Base-by-base conservation (phyloP, 2,888 invertebrate species). In the Calameuta pallipes region DNA sequence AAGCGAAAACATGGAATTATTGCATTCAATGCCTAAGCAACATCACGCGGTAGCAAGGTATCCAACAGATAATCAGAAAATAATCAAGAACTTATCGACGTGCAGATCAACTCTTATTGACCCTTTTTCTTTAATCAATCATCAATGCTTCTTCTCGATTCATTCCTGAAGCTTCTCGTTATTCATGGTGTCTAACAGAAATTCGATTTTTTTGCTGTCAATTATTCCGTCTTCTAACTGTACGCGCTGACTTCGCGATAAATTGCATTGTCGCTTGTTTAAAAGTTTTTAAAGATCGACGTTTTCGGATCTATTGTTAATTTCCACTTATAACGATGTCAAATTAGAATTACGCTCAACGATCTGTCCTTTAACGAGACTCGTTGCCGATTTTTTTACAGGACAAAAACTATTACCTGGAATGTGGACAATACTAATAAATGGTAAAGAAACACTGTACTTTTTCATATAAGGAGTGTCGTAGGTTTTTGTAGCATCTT, bases 391-490 rank as follows among this genome's bases (percentile, higher is more conserved):
- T 93, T 93, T 91, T 93, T 93, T 96, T 96, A 92, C 96, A 96
- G 96, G 95, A 96, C 96, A 94, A 96, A 96, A 94, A 94, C 95
- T 93, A 95, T 96, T 94, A 95, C 95, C 92, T 95, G 96, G 94
- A 96, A 95, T 94, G 95, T 94, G 94, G 96, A 96, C 93, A 95
- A 95, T 89, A 88, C 87, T 90, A 95, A 56, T 56, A 56, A 95
- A 95, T 96, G 96, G 96, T 96, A 96, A 96, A 90, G 85, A 83
- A 56, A 56, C 56, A 82, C 74, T 81, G 78, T 81, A 80, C 79
- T 81, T 76, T 78, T 82, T 76, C 78, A 74, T 76, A 36, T 69
- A 80, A 31, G 71, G 74, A 76, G 56, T 56, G 56, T 56, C 56
- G 56, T 56, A 56, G 56, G 56, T 56, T 56, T 69, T n/a, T 73